These are phyloP conservation scores for Notodonta dromedarius DNA, from an alignment of 2,888 invertebrate genomes.

Conservation along the genomic window DNA sequence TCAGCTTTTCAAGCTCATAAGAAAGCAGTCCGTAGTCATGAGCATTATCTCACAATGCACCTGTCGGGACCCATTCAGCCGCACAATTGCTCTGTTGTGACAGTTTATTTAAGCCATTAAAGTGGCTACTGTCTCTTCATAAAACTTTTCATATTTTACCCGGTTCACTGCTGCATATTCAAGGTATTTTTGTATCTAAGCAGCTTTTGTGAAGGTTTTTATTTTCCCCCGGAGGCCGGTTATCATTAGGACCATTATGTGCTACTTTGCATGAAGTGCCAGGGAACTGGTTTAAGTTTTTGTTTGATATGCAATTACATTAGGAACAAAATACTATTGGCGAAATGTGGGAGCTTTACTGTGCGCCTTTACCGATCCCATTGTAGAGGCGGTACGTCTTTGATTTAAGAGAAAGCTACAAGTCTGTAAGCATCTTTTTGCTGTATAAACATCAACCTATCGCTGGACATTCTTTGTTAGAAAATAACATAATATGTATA, in stretches of 20 bases:
- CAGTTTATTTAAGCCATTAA: conserved; percentile 49
- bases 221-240: not conserved
- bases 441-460: no score
- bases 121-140: conserved; percentile 11
- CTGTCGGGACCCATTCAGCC: conserved; percentile 59
- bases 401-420: no score
- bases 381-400: no score
- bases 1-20: conserved; percentile 16
- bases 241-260: not conserved
- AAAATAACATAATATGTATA: not conserved
- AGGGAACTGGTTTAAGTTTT: no score
- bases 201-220: not conserved
- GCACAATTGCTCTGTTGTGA: conserved; percentile 50
- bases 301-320: no score
- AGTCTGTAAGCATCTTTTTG: no score
- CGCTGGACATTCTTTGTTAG: no score
- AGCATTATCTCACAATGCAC: conserved; percentile 62
- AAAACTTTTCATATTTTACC: not conserved
- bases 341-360: no score
- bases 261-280: no score
- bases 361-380: no score
- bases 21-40: conserved; percentile 41
- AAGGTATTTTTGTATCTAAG: not conserved
- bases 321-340: no score
- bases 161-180: not conserved